A percentile compares a stretch with the other conserved stretches of the same genome.
Evolutionary conservation across 1,140 invertebrate genomes (phyloP).

Genomic region (Conus betulinus): DNA sequence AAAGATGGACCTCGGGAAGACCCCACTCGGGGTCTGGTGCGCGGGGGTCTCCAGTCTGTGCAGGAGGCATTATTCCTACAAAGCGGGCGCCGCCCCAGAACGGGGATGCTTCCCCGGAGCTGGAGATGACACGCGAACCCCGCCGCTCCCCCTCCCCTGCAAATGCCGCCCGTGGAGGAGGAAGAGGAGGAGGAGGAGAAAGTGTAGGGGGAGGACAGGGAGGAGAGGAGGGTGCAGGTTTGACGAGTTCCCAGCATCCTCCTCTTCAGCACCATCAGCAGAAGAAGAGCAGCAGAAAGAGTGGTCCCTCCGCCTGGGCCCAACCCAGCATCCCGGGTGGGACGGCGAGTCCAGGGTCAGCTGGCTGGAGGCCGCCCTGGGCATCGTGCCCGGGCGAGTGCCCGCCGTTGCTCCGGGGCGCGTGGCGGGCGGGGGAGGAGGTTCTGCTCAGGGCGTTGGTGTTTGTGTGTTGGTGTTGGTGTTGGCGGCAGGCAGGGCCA

Average conservation of each 20-base stretch:
- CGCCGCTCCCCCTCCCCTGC: not conserved
- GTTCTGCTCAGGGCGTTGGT: too few species aligned
- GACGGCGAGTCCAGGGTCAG: not conserved
- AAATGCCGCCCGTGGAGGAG: not conserved
- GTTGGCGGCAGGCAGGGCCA: not conserved
- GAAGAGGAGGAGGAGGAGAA: not conserved
- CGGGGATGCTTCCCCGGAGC: not conserved
- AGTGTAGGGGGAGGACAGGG: not conserved
- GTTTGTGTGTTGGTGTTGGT: not conserved
- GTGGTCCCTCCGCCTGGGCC: not conserved
- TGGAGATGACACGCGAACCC: not conserved
- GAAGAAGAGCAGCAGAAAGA: not conserved
- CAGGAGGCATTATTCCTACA: not conserved
- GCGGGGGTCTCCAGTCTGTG: not conserved
- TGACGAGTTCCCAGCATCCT: too few species aligned
- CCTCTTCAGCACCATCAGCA: not conserved
- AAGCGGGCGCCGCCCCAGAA: not conserved
- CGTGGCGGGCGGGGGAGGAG: not conserved
- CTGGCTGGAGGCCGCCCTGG: not conserved
- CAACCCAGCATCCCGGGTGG: not conserved
- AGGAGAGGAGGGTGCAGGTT: too few species aligned
- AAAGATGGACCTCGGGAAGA: not conserved
- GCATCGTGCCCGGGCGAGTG: slow-evolving; percentile 16
- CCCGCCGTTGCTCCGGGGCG: not conserved
- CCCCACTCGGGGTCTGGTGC: not conserved